Evolutionary conservation across 1,140 invertebrate species (phyloP), one percentile per base, ranked within the genome.

Genomic region (Drosophila ercepeae): DNA sequence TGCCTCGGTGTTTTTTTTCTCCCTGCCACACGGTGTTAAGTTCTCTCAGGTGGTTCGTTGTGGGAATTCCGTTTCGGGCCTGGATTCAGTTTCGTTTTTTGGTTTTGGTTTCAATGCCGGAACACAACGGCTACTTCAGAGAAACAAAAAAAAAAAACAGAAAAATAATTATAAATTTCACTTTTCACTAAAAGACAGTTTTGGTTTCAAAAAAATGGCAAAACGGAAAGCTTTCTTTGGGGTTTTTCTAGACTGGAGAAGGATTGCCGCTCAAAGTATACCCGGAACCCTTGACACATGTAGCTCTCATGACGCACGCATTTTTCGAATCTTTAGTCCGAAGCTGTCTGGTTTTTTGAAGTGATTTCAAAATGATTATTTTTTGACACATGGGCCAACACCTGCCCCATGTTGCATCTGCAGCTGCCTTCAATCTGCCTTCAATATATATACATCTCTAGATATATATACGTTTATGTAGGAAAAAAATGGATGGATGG

Each of bases 281-380:
- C 32, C 59, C 29, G 55, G 34, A 69, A 55, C 72, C 78, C 75
- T 83, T 83, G 79, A 75, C 70, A 67, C 44, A 4, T 32, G 41
- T 27, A 41, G 21, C 46, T 32, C 29, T 32, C 41, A 44, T 53
- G 49, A 41, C 45, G 48, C 67, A 84, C 75, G 81, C 81, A 86
- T 86, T 69, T 86, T 73, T 84, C 76, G 79, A 67, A 84, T 84
- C 71, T 84, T 34, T 36, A 4, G 25, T 8, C 27, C 27, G 36
- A 21, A 25, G 44, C 48, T 60, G 45, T 65, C 45, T 64, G 59
- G 44, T 19, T 71, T 68, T 63, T 52, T 84, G 75, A 84, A 84
- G 76, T 86, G 81, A 84, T 84, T 84, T 84, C 72, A 51, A 84
- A 86, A 79, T 84, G 81, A 84, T 84, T 84, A 86, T 84, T 84